Evolutionary conservation across 2,113 vertebrate genomes (phyloP), one percentile per base, ranked within the genome.

Genomic region (Strix aluco): DNA sequence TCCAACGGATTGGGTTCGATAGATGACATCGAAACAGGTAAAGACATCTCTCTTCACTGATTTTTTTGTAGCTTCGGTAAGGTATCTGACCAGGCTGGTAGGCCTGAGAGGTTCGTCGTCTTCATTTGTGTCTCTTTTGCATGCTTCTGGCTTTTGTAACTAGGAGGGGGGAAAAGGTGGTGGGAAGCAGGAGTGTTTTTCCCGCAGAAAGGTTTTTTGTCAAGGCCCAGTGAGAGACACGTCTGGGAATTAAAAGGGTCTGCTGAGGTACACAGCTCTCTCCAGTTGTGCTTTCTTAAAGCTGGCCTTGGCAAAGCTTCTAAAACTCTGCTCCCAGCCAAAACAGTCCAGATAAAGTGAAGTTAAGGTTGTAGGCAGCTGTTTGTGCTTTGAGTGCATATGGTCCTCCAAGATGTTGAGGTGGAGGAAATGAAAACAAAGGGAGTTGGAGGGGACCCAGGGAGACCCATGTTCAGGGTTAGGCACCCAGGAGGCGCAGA

Each of bases 21-120:
- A 94, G 98, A 98, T 96, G 97, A 98, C 86, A 97, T 98, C 0
- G 97, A 99, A 97, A 98, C 98, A 98, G 99, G 99, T 99, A 96
- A 90, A 96, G 86, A 29, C 49, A 36, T 54, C 55, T 63, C 34
- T 71, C 70, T 77, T 27, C 36, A 84, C 62, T 85, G 55, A 36
- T 29, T 83, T 73, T 83, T 77, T 74, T 58, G 11, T 90, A 71
- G 21, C 81, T 85, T 89, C 2, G 3, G 5, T 77, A 52, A 90
- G 46, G 9, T 82, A 44, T 61, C 29, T 80, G 51, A 85, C 29
- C 46, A 77, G 62, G 23, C 51, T 92, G 69, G 30, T 36, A 71
- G 36, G 61, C 36, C 85, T 85, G 66, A 93, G 70, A 49, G 22
- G 25, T 79, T 86, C 13, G 27, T 65, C 5, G 2, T 46, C 58